A percentile compares a stretch with the other conserved stretches of the same genome.
Evolutionary conservation across 2,888 invertebrate species (phyloP).

Genomic region (Aromia moschata): DNA sequence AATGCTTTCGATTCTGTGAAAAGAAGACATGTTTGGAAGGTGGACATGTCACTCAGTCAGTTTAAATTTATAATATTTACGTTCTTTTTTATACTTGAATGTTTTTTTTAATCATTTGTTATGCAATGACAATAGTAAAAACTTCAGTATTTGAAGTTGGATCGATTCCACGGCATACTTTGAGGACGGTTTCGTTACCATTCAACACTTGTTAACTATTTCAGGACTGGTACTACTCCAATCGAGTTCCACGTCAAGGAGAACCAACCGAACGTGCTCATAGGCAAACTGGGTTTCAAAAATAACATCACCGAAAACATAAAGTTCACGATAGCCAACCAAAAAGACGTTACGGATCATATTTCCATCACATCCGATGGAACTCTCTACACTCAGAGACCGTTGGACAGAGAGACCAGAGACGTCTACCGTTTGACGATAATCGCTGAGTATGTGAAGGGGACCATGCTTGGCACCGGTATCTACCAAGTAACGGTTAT

Average conservation of each 20-base stretch:
- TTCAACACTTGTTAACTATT: no score
- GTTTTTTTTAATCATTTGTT: no score
- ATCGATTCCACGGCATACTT: no score
- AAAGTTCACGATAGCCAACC: constrained; percentile 82
- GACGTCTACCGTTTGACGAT: constrained; percentile 80
- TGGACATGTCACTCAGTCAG: no score
- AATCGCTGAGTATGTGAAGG: constrained; percentile 80
- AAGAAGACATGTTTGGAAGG: no score
- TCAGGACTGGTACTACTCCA: constrained; percentile 73
- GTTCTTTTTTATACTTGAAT: no score
- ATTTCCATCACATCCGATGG: constrained; percentile 83
- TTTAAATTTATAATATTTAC: no score
- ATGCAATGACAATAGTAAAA: no score
- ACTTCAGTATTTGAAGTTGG: no score
- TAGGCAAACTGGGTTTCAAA: constrained; percentile 75
- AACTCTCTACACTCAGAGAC: constrained; percentile 78
- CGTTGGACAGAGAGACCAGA: constrained; percentile 80
- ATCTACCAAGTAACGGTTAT: constrained; percentile 82
- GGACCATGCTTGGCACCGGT: constrained; percentile 62
- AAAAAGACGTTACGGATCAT: constrained; percentile 81
- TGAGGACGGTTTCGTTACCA: no score
- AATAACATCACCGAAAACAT: constrained; percentile 60
- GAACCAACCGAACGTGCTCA: constrained; percentile 76
- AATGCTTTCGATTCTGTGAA: no score
- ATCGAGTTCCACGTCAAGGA: constrained; percentile 81